Evolutionary conservation across 2,888 invertebrate species (phyloP), one percentile per base, ranked within the genome.

Genomic region (Erynnis tages): DNA sequence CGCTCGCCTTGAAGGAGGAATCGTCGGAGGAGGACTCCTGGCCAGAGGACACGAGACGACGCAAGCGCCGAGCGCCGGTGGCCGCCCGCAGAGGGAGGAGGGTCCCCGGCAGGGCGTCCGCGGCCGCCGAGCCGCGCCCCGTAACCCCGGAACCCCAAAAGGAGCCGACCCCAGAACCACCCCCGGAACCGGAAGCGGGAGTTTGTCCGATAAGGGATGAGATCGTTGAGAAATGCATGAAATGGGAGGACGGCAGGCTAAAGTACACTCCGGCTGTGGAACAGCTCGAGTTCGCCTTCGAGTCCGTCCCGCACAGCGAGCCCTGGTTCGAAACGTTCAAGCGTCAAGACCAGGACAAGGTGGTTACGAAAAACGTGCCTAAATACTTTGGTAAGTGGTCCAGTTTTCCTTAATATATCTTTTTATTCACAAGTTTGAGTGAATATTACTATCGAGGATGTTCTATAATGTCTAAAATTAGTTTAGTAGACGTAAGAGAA

Each of bases 261-360:
- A 83, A 85, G 58, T 89, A 88, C 54, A 85, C 89, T 1, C 86
- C 88, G 6, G 84, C 86, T 34, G 90, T 94, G 37, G 91, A 93
- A 56, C 91, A 91, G 65, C 82, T 93, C 61, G 91, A 92, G 70
- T 94, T 93, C 68, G 93, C 94, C 0, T 96, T 96, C 72, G 96
- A 96, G 77, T 91, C 91, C 10, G 88, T 94, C 53, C 96, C 96
- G 0, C 87, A 82, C 25, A 91, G 92, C 14, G 95, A 95, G 69
- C 91, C 94, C 0, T 96, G 96, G 96, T 95, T 93, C 71, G 91
- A 93, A 57, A 93, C 95, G 1, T 96, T 95, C 70, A 91, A 91
- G 58, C 90, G 96, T 1, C 95, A 95, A 69, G 95, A 96, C 69
- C 91, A 91, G 41, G 93, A 94, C 10, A 91, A 92, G 57, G 92